Evolutionary conservation across 1,140 invertebrate species (phyloP).

Genomic region (Drosophila nigrodunni): DNA sequence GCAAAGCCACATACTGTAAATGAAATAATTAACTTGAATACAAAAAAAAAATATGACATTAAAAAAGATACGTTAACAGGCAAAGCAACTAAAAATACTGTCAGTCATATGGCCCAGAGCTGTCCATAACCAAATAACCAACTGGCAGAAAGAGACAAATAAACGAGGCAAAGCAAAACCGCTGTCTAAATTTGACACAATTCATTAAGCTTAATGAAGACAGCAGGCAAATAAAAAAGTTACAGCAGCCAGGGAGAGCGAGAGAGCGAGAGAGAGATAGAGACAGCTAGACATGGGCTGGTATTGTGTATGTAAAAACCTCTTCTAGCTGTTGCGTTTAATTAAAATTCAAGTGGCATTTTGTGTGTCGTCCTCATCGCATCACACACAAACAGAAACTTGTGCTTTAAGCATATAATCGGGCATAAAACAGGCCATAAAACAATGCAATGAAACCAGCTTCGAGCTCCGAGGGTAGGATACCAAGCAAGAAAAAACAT

Average conservation of each 20-base stretch:
- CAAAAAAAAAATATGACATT: conserved; percentile 46
- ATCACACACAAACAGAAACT: conserved; percentile 49
- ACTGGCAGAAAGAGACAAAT: conserved; percentile 6
- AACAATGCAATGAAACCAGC: conserved; percentile 58
- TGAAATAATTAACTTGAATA: conserved; percentile 73
- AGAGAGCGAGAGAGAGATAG: conserved; percentile 7
- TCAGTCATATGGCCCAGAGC: conserved; percentile 24
- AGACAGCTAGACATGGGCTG: conserved; percentile 12
- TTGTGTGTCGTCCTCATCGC: conserved; percentile 57
- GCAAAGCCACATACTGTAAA: conserved; percentile 50
- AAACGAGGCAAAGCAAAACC: conserved; percentile 46
- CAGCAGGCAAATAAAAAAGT: conserved; percentile 46
- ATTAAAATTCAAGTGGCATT: conserved; percentile 83
- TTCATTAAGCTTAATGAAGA: conserved; percentile 83
- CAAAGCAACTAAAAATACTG: conserved; percentile 21
- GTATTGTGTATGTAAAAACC: conserved; percentile 14
- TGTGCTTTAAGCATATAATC: conserved; percentile 81
- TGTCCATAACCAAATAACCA: conserved; percentile 42
- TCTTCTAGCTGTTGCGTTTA: conserved; percentile 77
- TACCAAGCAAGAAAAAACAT: not conserved
- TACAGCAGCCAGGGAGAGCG: conserved; percentile 35
- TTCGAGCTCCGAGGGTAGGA: not conserved
- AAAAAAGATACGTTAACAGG: conserved; percentile 30
- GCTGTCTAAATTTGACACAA: conserved; percentile 76
- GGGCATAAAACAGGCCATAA: conserved; percentile 81